Evolutionary conservation across 2,888 invertebrate genomes (phyloP).

Genomic region (Dryobotodes eremita): DNA sequence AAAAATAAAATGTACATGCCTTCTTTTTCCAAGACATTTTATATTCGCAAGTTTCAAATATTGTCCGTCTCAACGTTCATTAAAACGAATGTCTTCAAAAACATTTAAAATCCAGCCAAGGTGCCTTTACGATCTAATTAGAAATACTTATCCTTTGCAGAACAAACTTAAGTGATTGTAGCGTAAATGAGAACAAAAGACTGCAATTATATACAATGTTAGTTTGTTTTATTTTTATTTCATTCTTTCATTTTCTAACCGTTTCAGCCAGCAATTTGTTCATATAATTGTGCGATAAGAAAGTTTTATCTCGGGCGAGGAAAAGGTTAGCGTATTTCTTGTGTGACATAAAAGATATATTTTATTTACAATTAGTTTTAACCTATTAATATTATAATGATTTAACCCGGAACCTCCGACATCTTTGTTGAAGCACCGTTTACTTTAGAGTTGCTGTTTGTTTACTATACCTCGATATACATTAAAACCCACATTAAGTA

Average conservation of each 20-base stretch:
- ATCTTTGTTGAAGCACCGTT: constrained; percentile 11
- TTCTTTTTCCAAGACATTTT: neutral
- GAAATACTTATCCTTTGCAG: constrained; percentile 40
- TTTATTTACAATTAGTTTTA: constrained; percentile 25
- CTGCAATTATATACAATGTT: constrained; percentile 48
- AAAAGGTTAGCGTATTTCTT: constrained; percentile 29
- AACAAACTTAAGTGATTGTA: constrained; percentile 46
- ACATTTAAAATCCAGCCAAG: constrained; percentile 32
- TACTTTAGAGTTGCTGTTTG: neutral
- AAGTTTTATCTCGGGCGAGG: constrained; percentile 22
- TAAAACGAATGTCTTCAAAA: constrained; percentile 24
- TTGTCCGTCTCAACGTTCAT: neutral
- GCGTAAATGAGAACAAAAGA: constrained; percentile 52
- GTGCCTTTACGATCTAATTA: constrained; percentile 45
- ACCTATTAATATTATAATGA: too few relatives aligned
- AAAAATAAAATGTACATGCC: neutral
- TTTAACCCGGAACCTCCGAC: neutral
- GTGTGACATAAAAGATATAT: constrained; percentile 4
- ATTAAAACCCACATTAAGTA: neutral
- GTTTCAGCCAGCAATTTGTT: constrained; percentile 40
- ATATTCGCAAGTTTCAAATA: neutral
- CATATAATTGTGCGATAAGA: constrained; percentile 39
- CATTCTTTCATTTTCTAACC: constrained; percentile 41
- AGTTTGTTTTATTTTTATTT: constrained; percentile 51
- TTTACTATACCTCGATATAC: neutral